Conservation (phyloP, 2,797 vertebrate species). For the Falco naumanni region DNA sequence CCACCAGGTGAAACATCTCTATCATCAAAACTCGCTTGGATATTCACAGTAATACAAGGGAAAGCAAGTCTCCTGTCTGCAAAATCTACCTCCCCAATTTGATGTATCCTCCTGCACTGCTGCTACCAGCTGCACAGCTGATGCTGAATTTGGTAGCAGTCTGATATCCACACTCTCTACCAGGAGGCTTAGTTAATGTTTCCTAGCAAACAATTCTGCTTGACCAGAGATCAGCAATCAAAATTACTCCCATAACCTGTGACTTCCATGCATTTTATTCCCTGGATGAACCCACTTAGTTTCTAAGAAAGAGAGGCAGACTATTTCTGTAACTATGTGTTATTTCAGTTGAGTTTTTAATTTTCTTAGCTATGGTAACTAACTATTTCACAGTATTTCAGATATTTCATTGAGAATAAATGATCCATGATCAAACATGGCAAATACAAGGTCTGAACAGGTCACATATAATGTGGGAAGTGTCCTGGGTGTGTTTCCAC, state of each 20-base stretch:
- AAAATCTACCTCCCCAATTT: not conserved
- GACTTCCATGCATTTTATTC: not conserved
- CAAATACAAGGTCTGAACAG: not conserved
- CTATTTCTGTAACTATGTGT: not conserved
- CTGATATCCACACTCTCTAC: not conserved
- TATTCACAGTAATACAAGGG: not conserved
- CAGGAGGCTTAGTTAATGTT: not conserved
- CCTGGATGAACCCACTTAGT: not conserved
- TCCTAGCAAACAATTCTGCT: not conserved
- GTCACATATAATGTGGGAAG: not conserved
- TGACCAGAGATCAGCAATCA: not conserved
- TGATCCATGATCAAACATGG: not conserved
- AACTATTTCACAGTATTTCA: not conserved
- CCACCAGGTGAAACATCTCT: not conserved
- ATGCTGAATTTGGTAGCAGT: not conserved
- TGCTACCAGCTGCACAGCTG: not conserved
- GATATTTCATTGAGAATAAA: not conserved
- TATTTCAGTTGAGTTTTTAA: not conserved
- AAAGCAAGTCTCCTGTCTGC: not conserved
- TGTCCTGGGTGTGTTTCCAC: accelerated
- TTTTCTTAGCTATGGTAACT: not conserved
- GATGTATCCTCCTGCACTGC: too few species aligned
- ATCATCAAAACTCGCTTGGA: not conserved
- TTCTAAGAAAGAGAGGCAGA: not conserved
- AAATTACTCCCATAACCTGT: not conserved